Base-by-base conservation (phyloP, 2,888 invertebrate genomes). In the Craniophora ligustri region DNA sequence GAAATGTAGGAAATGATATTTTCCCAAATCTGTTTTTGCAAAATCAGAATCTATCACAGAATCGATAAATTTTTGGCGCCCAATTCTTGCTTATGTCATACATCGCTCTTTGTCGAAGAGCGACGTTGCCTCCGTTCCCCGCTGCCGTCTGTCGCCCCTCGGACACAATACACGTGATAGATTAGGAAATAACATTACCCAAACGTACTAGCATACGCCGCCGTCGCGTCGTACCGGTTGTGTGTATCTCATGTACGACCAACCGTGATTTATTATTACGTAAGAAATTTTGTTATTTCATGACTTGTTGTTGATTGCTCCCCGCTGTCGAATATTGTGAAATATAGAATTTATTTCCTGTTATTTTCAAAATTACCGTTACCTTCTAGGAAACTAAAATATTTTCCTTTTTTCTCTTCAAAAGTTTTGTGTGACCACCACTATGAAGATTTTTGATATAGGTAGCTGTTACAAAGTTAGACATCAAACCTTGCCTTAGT, bases 161-260 rank as follows among this genome's bases (percentile, higher is more conserved):
- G 56, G 49, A 70, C 69, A 82, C 75, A 81, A 76, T 71, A 67
- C 61, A 53, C 48, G 60, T 86, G 86, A 87, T 85, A 82, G 84
- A 86, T 87, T 82, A 78, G 77, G 71, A 85, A 80, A 83, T 77
- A 81, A 79, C 82, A 84, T 82, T 82, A 81, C 78, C 75, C 55
- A 72, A 67, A 77, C 42, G 50, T 59, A 55, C 47, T 39, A 32
- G 54, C 50, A 39, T 38, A 56, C 45, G 50, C 35, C 50, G n/a
- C n/a, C n/a, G n/a, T n/a, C n/a, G n/a, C n/a, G n/a, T n/a, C n/a
- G 34, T 39, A 44, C 32, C 44, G 31, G 13, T 32, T 38, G 26
- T 63, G 45, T 31, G 41, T 62, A 44, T 56, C 32, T 53, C 67
- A 57, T 58, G 50, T 13, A 45, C 51, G 49, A 11, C 16, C n/a